Evolutionary conservation across 2,113 vertebrate species (phyloP).

Genomic region (Pogona vitticeps): DNA sequence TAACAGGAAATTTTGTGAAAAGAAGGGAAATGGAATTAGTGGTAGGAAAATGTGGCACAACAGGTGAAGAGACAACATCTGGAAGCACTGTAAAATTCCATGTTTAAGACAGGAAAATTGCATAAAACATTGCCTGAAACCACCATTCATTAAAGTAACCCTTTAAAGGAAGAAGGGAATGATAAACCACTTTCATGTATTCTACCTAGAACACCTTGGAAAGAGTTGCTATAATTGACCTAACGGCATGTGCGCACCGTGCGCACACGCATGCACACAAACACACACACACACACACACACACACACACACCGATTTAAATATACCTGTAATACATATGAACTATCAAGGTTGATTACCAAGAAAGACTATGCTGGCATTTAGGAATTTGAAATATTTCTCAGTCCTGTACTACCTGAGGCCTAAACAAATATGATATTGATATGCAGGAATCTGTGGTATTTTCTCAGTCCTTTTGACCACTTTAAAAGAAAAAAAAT

Average conservation of each 20-base stretch:
- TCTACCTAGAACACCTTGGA: too few relatives aligned
- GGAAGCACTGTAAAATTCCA: background rate
- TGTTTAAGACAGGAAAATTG: background rate
- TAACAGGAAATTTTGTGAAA: background rate
- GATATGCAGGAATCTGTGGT: background rate
- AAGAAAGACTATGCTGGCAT: background rate
- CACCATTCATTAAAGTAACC: background rate
- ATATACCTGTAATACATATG: too few relatives aligned
- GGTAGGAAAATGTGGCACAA: background rate
- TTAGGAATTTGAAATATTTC: slow-evolving; percentile 1
- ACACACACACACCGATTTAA: too few relatives aligned
- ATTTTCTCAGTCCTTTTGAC: background rate
- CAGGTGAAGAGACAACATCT: background rate
- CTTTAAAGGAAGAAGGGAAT: background rate
- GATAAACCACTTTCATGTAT: too few relatives aligned
- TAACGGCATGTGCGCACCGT: too few relatives aligned
- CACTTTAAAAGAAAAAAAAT: background rate
- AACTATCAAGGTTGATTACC: background rate
- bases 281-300: too few relatives aligned
- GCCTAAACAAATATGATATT: background rate
- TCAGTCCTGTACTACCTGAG: background rate
- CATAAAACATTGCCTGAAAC: background rate
- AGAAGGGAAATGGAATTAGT: background rate
- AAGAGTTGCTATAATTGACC: too few relatives aligned
- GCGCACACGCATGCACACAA: too few relatives aligned